Evolutionary conservation across 2,797 vertebrate species (phyloP), one percentile per base, ranked within the genome.

Genomic region (Sebastes iracundus): DNA sequence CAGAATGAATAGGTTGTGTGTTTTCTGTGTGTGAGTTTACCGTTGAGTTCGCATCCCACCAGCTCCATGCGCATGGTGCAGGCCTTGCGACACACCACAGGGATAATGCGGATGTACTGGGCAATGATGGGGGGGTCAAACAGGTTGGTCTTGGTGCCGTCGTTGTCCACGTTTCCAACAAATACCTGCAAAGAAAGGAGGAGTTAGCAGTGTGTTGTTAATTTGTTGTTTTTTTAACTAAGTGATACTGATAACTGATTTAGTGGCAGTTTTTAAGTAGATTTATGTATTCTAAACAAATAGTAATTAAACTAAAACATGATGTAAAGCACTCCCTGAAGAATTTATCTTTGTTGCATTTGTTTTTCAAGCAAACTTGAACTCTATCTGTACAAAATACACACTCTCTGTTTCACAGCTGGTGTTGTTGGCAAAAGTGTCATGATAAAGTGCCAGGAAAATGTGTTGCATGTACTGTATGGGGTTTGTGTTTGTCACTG

Each of bases 11-110:
- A 42, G 13, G 38, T 25, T 38, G n/a, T 53, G 6, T 16, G 32
- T 18, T 53, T 69, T 63, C 14, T 75, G 61, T 77, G 61, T 77
- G 77, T 20, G 14, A 52, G 33, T 92, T 96, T 97, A 99, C 99
- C 98, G 0, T 96, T 97, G 87, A 99, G 91, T 88, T 99, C 98
- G 0, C 99, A 99, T 95, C 99, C 99, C 28, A 98, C 96, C 60
- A 99, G 95, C 90, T 99, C 99, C 60, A 99, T 96, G 87, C 98
- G 97, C 88, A 99, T 91, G 0, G 98, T 99, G 92, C 98, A 99
- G 79, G 93, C 96, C 0, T 95, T 95, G 62, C 96, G 96, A 79
- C 97, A 99, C 53, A 94, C 88, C 33, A 96, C 80, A 0, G 98
- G 98, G 74, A 97, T 81, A 65, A 99, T 93, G 56, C 98, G 96